Percentiles rank a stretch among this genome's conserved stretches.
Evolutionary conservation across 2,797 vertebrate species (phyloP).

Genomic region (Austrolebias charrua): DNA sequence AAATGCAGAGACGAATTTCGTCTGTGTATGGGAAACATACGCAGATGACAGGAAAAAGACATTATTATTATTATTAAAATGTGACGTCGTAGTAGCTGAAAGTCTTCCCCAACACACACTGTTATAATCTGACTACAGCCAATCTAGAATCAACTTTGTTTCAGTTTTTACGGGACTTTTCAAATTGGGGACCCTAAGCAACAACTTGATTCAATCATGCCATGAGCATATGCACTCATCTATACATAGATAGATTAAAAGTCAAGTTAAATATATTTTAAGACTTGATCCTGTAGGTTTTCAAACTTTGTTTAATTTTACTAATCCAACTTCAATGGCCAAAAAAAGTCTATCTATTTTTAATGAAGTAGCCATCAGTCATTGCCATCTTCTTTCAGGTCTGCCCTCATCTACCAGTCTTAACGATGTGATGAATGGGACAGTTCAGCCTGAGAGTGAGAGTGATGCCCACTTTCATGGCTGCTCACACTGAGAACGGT

Average conservation of each 20-base stretch:
- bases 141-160: no score
- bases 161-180: no score
- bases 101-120: no score
- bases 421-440: slow-evolving; percentile 34
- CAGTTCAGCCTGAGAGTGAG: slow-evolving; percentile 10
- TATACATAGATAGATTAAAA: slow-evolving; percentile 9
- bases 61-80: no score
- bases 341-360: slow-evolving; percentile 3
- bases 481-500: slow-evolving; percentile 24
- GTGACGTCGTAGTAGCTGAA: no score
- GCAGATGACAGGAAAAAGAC: no score
- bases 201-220: no score
- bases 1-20: no score
- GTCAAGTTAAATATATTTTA: slow-evolving; percentile 12
- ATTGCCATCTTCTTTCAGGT: slow-evolving; percentile 32
- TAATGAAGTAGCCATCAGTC: slow-evolving; percentile 18
- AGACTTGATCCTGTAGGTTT: no score
- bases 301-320: not conserved
- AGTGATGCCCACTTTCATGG: slow-evolving; percentile 33
- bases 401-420: slow-evolving; percentile 15
- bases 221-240: not conserved
- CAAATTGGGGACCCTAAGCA: no score
- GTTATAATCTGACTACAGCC: no score
- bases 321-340: slow-evolving; percentile 8
- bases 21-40: no score